These are phyloP conservation scores for Acipenser ruthenus DNA, from an alignment of 2,797 vertebrate genomes.

Conservation along the genomic window DNA sequence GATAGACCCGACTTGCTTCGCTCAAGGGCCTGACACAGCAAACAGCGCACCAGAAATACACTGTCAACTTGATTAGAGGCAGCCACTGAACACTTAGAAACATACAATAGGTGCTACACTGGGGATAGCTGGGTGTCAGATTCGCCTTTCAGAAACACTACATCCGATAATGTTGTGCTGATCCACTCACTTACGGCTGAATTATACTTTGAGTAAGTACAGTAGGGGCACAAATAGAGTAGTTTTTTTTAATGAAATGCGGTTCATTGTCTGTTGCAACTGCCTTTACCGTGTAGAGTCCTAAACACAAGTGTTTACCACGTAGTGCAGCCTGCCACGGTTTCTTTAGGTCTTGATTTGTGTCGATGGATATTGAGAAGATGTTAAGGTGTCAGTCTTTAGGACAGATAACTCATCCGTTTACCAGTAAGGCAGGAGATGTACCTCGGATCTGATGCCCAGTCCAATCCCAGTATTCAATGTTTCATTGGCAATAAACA, in stretches of 20 bases:
- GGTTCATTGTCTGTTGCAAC: neutral
- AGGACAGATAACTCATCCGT: conserved; percentile 2
- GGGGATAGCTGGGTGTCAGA: too few species aligned
- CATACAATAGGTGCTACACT: too few species aligned
- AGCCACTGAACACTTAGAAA: too few species aligned
- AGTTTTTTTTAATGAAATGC: neutral
- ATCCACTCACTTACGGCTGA: neutral
- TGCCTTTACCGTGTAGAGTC: neutral
- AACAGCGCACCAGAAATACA: too few species aligned
- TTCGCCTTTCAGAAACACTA: too few species aligned
- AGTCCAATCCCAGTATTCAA: too few species aligned
- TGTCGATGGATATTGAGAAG: conserved; percentile 19
- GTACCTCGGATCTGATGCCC: neutral
- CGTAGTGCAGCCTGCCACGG: conserved; percentile 13
- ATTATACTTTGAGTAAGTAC: neutral
- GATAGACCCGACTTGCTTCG: too few species aligned
- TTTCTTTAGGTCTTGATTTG: conserved; percentile 12
- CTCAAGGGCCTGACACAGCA: too few species aligned
- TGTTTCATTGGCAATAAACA: too few species aligned
- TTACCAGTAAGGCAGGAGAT: neutral
- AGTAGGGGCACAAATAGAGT: neutral
- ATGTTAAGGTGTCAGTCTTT: conserved; percentile 14
- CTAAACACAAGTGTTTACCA: neutral
- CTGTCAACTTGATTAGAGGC: too few species aligned
- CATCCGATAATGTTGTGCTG: neutral